Evolutionary conservation across 2,797 vertebrate genomes (phyloP).

Genomic region (Astyanax mexicanus): DNA sequence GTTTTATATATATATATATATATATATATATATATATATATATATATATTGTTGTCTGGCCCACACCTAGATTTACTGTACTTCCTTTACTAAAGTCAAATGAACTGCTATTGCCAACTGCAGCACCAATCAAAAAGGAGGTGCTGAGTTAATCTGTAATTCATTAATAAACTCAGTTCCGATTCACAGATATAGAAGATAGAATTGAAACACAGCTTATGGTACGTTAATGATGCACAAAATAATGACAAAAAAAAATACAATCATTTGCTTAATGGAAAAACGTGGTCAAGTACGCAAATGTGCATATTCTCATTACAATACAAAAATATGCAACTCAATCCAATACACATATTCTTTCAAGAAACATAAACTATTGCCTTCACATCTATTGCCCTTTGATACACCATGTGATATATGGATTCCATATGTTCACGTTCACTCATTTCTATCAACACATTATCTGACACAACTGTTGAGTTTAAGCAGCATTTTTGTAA

Average conservation of each 20-base stretch:
- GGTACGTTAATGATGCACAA: not conserved
- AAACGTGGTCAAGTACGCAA: not conserved
- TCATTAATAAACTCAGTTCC: not conserved
- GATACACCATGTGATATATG: slow-evolving; percentile 9
- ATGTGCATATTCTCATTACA: not conserved
- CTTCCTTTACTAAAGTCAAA: not conserved
- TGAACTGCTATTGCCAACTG: not conserved
- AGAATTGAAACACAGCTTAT: not conserved
- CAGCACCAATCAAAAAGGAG: not conserved
- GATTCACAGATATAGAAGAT: not conserved
- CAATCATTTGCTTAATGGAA: slow-evolving; percentile 14
- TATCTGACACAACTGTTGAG: not conserved
- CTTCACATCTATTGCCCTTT: slow-evolving; percentile 54
- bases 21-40: too few species aligned
- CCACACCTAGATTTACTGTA: not conserved
- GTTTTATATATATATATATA: too few species aligned
- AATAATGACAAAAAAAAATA: not conserved
- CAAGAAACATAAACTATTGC: slow-evolving; percentile 45
- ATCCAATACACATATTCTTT: slow-evolving; percentile 31
- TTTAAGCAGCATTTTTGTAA: slow-evolving; percentile 24
- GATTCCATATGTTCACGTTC: slow-evolving; percentile 12
- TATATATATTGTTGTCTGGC: too few species aligned
- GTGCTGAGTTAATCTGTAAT: not conserved
- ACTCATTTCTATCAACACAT: not conserved
- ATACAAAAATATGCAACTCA: slow-evolving; percentile 13